Percentiles rank a stretch among this genome's conserved stretches.
Conservation (phyloP, 2,797 vertebrate genomes). For the Syngnathus rostellatus region DNA sequence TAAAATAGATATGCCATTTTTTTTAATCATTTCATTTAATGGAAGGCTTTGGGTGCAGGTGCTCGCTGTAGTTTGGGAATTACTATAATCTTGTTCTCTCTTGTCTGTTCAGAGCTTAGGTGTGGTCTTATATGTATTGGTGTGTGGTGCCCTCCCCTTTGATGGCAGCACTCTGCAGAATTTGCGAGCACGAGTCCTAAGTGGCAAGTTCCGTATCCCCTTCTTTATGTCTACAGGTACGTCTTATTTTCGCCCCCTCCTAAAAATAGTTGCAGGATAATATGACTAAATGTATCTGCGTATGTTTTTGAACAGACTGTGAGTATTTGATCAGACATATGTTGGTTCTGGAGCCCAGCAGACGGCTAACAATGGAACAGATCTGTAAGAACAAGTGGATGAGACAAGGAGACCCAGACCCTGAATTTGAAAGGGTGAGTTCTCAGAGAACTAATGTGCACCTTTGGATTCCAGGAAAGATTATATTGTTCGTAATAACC, state of each 20-base stretch:
- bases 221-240: constrained; percentile 96
- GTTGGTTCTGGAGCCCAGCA: constrained; percentile 92
- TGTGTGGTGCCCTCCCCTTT: constrained; percentile 92
- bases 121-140: constrained; percentile 93
- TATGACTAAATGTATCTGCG: not conserved
- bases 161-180: constrained; percentile 98
- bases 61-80: no score
- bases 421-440: constrained; percentile 90
- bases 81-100: not conserved
- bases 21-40: no score
- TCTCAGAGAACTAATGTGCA: not conserved
- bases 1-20: not conserved
- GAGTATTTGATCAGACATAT: constrained; percentile 98
- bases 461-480: not conserved
- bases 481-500: not conserved
- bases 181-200: constrained; percentile 89
- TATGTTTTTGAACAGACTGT: constrained; percentile 75
- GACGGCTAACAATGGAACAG: constrained; percentile 94
- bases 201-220: constrained; percentile 95
- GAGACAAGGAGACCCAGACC: constrained; percentile 87
- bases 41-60: no score
- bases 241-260: not conserved
- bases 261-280: not conserved
- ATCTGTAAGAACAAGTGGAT: constrained; percentile 99
- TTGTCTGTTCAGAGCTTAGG: constrained; percentile 78